Evolutionary conservation across 2,797 vertebrate species (phyloP).

Genomic region (Carcharodon carcharias): DNA sequence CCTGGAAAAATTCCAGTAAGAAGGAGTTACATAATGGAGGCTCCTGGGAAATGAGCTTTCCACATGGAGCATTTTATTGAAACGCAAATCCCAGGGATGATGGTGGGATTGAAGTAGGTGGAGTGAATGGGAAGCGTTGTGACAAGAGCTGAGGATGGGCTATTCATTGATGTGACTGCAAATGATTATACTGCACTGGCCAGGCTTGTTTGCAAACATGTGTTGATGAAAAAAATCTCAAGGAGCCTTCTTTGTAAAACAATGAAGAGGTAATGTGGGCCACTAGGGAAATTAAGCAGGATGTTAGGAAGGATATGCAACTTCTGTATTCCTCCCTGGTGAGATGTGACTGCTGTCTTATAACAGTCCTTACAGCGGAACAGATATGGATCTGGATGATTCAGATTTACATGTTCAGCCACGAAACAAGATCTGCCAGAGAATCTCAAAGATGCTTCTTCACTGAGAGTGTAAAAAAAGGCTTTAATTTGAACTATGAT

Average conservation of each 20-base stretch:
- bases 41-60: background rate
- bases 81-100: background rate
- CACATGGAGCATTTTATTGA: background rate
- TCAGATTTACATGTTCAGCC: background rate
- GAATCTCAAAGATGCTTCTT: background rate
- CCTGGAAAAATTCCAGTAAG: too few relatives aligned
- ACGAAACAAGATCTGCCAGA: background rate
- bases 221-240: slow-evolving; percentile 3
- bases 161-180: background rate
- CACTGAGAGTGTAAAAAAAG: background rate
- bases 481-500: background rate
- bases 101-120: background rate
- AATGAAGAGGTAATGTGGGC: slow-evolving; percentile 21
- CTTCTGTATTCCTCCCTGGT: slow-evolving; percentile 21
- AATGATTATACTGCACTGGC: background rate
- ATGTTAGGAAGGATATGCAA: background rate
- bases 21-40: background rate
- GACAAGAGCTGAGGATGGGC: background rate
- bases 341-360: background rate
- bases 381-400: background rate
- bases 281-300: slow-evolving; percentile 24
- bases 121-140: background rate
- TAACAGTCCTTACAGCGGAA: background rate
- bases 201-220: background rate
- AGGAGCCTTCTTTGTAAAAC: slow-evolving; percentile 19